Base-by-base conservation (phyloP, 2,797 vertebrate species). In the Arrhamphus sclerolepis region DNA sequence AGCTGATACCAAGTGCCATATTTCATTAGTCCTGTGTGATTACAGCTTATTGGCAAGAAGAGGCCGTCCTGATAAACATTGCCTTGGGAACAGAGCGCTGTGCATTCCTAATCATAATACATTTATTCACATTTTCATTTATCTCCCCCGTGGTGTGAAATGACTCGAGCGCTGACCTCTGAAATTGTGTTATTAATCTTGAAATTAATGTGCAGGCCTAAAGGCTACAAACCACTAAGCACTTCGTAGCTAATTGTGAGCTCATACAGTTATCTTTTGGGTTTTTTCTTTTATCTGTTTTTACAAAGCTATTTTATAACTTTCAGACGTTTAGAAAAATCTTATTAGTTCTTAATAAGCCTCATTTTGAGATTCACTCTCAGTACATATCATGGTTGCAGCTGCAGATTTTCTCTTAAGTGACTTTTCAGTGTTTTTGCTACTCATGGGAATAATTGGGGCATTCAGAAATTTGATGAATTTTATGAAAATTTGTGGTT, bases 1-100 rank as follows among this genome's bases (percentile, higher is more conserved):
- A 54, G 58, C 60, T 70, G 70, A 80, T 75, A 66, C 50, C 57
- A 77, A 72, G 31, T 8, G 34, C 65, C 1, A 16, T 72, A 68
- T 72, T 83, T 85, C 80, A 82, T 66, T 85, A 88, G 86, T 70
- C 60, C 9, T 38, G 52, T 72, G 72, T 78, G 77, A 87, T 86
- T 79, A 75, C 62, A 61, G 70, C 34, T 69, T 60, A 70, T 77
- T 82, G 72, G 77, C 31, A 31, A 58, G 64, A 75, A 65, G 63
- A 79, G 28, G 67, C 21, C 1, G 18, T 59, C 63, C 58, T 55
- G 76, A 74, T 59, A 76, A 70, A 72, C 70, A 57, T 64, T 39
- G 52, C 81, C 75, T 56, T 46, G 62, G 65, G 81, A 78, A 66
- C 44, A 55, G 46, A 71, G 39, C 39, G 19, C 28, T 56, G 78